phyloP scores from a whole-genome alignment of 37 sponge, comb jelly and placozoan genomes.

The Eunapius fragilis region DNA sequence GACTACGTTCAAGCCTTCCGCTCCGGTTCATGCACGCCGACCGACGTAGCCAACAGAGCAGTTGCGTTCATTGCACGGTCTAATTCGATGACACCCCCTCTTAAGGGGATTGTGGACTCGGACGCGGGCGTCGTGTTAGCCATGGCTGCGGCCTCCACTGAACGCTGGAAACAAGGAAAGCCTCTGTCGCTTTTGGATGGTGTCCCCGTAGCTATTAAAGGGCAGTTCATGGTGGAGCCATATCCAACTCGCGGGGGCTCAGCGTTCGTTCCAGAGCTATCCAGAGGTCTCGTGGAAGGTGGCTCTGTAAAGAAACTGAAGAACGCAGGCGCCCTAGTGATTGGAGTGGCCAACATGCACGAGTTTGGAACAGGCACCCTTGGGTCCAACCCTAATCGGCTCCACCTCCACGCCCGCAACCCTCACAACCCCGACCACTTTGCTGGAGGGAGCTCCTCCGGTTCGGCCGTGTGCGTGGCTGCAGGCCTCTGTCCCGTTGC shows the following conservation, averaged over 20 bases:
- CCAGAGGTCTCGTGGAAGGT: conserved; percentile 23
- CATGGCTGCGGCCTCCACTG: conserved; percentile 63
- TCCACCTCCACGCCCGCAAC: conserved; percentile 34
- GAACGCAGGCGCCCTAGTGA: conserved; percentile 69
- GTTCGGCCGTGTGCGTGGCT: too few relatives aligned
- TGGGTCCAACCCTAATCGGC: conserved; percentile 69
- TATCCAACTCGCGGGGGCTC: conserved; percentile 31
- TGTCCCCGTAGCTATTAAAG: conserved; percentile 75
- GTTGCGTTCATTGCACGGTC: conserved; percentile 28
- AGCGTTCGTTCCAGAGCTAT: conserved; percentile 11
- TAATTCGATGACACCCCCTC: conserved; percentile 32
- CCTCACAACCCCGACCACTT: conserved; percentile 8
- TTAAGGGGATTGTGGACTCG: conserved; percentile 45
- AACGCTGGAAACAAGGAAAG: conserved; percentile 56
- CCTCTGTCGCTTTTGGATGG: conserved; percentile 77
- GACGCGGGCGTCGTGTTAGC: conserved; percentile 35
- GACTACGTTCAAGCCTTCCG: conserved; percentile 31
- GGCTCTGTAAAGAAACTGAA: conserved; percentile 43
- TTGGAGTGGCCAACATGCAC: conserved; percentile 83
- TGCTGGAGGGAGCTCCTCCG: conserved; percentile 80
- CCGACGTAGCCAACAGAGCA: conserved; percentile 25
- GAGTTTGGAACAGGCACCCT: conserved; percentile 81
- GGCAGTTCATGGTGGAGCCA: conserved; percentile 50
- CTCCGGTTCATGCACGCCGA: conserved; percentile 14
- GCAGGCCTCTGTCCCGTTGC: conserved; percentile 74